Percentiles rank a stretch among this genome's conserved stretches.
Evolutionary conservation across 2,113 vertebrate genomes (phyloP).

Genomic region (Sakesphorus luctuosus): DNA sequence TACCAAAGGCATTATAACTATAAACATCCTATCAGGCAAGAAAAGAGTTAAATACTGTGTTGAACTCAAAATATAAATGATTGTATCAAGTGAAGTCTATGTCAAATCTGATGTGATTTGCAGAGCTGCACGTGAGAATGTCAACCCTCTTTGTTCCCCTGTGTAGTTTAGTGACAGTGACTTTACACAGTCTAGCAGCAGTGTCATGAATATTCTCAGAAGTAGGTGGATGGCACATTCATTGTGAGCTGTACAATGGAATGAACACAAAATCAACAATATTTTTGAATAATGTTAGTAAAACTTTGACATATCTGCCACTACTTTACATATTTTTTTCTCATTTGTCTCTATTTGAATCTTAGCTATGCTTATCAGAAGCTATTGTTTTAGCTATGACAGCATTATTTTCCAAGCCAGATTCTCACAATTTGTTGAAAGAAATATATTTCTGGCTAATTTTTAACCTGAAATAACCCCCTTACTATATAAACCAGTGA

Average conservation of each 20-base stretch:
- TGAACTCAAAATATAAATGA: not conserved
- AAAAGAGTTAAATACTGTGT: not conserved
- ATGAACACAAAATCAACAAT: slow-evolving; percentile 2
- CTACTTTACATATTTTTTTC: slow-evolving; percentile 26
- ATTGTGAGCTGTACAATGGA: not conserved
- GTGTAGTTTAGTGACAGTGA: slow-evolving; percentile 8
- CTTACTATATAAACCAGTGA: not conserved
- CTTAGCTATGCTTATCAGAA: not conserved
- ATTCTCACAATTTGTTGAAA: not conserved
- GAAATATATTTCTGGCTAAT: not conserved
- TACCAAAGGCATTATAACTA: not conserved
- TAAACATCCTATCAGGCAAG: not conserved
- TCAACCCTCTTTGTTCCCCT: slow-evolving; percentile 13
- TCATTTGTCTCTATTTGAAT: slow-evolving; percentile 29
- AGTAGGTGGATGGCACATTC: slow-evolving; percentile 3
- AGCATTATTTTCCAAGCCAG: not conserved
- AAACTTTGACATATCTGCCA: slow-evolving; percentile 30
- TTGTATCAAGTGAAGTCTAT: not conserved
- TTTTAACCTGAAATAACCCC: slow-evolving; percentile 10
- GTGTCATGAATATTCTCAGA: slow-evolving; percentile 1
- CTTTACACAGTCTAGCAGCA: slow-evolving; percentile 28
- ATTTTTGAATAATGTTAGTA: slow-evolving; percentile 13
- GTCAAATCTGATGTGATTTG: not conserved
- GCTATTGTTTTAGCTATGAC: not conserved
- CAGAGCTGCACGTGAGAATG: not conserved